These are phyloP conservation scores for Agrotis ipsilon DNA, from an alignment of 2,888 invertebrate genomes.

Conservation along the genomic window DNA sequence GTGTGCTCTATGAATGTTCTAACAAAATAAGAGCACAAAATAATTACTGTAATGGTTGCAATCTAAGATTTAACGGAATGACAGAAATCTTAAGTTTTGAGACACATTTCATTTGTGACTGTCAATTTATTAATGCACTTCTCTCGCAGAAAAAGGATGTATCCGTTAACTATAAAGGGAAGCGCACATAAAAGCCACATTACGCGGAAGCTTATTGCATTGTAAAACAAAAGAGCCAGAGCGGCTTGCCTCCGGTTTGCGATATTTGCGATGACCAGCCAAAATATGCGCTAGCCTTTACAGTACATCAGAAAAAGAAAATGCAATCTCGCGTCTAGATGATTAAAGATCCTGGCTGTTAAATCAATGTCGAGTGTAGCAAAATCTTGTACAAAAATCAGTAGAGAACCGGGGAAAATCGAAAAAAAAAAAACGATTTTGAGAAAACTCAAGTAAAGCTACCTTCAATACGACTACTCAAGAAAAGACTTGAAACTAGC, in stretches of 20 bases:
- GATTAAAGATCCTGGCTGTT: too few relatives aligned
- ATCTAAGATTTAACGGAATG: slow-evolving; percentile 5
- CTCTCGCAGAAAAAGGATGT: too few relatives aligned
- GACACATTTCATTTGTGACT: not conserved
- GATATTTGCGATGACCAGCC: not conserved
- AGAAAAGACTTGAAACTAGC: too few relatives aligned
- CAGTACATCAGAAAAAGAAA: slow-evolving; percentile 1
- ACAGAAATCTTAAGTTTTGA: not conserved
- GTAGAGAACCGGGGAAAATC: too few relatives aligned
- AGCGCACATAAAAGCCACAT: slow-evolving; percentile 10
- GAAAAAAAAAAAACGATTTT: too few relatives aligned
- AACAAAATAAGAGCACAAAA: slow-evolving; percentile 41
- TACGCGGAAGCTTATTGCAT: slow-evolving; percentile 9
- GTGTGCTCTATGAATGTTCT: slow-evolving; percentile 22
- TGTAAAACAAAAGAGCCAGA: not conserved
- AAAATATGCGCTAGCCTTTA: slow-evolving; percentile 30
- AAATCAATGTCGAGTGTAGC: too few relatives aligned
- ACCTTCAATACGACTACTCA: too few relatives aligned
- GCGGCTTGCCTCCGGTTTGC: not conserved
- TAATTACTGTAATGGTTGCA: slow-evolving; percentile 16
- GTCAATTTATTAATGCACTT: not conserved
- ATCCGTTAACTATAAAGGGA: slow-evolving; percentile 7
- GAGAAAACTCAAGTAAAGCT: too few relatives aligned
- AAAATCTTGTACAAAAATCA: too few relatives aligned
- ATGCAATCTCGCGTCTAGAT: too few relatives aligned